phyloP scores from a whole-genome alignment of 2,888 invertebrate genomes.

The Sinodicranocentrus sp. region DNA sequence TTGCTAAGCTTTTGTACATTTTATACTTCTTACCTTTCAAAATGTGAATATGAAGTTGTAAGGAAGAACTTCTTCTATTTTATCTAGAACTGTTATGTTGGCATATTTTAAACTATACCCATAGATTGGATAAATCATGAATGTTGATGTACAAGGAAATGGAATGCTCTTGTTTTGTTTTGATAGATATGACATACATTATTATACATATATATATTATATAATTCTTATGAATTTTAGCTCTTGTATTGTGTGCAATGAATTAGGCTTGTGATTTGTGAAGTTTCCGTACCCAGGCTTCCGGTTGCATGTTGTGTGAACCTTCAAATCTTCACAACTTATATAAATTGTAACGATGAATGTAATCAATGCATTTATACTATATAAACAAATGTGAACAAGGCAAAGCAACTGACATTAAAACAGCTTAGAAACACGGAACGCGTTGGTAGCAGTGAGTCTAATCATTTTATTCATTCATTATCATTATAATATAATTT shows the following conservation, averaged over 20 bases:
- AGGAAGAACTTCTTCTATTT: conserved; percentile 48
- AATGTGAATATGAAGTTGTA: conserved; percentile 27
- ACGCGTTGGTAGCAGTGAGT: conserved; percentile 13
- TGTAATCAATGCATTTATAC: conserved; percentile 66
- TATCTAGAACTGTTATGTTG: conserved; percentile 53
- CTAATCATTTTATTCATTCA: conserved; percentile 35
- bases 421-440: conserved; percentile 48
- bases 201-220: conserved; percentile 27
- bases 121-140: conserved; percentile 29
- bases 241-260: conserved; percentile 55
- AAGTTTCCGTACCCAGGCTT: conserved; percentile 60
- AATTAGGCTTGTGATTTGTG: conserved; percentile 55
- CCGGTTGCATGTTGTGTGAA: conserved; percentile 60
- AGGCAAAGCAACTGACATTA: conserved; percentile 54
- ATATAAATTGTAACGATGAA: conserved; percentile 32
- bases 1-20: conserved; percentile 75
- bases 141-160: conserved; percentile 29
- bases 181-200: conserved; percentile 20
- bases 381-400: conserved; percentile 42
- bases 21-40: conserved; percentile 63
- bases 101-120: conserved; percentile 44
- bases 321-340: conserved; percentile 40
- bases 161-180: conserved; percentile 10
- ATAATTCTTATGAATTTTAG: conserved; percentile 43
- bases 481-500: conserved; percentile 48